phyloP scores from a whole-genome alignment of 2,888 invertebrate species.

The Callyntrura guangdongensis region DNA sequence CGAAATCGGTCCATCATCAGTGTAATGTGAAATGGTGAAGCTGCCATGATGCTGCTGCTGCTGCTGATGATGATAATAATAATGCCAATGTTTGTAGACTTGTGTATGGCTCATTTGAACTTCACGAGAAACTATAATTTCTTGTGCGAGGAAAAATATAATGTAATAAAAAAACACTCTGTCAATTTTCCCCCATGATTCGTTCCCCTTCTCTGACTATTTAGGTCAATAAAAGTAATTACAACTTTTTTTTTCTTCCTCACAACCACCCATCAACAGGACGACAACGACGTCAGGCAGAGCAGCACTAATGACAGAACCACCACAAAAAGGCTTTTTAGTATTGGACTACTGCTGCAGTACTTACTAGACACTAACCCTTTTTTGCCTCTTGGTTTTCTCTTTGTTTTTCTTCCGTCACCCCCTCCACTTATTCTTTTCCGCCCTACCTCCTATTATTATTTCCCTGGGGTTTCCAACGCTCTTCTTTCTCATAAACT shows the following conservation, averaged over 20 bases:
- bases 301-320: too few relatives aligned
- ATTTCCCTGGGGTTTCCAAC: background rate
- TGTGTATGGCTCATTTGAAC: slow-evolving; percentile 23
- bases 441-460: background rate
- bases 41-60: slow-evolving; percentile 51
- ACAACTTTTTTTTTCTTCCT: too few relatives aligned
- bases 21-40: slow-evolving; percentile 14
- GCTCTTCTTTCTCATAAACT: background rate
- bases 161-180: background rate
- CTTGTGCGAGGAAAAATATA: background rate
- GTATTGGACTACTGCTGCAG: background rate
- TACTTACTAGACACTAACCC: too few relatives aligned
- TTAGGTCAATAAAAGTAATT: too few relatives aligned
- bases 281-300: too few relatives aligned
- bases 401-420: background rate
- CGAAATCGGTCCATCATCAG: slow-evolving; percentile 72
- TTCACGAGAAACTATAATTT: background rate
- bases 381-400: background rate
- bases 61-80: slow-evolving; percentile 28
- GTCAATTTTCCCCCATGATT: too few relatives aligned
- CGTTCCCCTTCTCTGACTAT: too few relatives aligned
- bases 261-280: too few relatives aligned
- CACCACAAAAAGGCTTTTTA: background rate
- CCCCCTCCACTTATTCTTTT: slow-evolving; percentile 11
- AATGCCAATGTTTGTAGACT: background rate